Conservation (phyloP, 2,797 vertebrate species). For the Poeciliopsis infans region DNA sequence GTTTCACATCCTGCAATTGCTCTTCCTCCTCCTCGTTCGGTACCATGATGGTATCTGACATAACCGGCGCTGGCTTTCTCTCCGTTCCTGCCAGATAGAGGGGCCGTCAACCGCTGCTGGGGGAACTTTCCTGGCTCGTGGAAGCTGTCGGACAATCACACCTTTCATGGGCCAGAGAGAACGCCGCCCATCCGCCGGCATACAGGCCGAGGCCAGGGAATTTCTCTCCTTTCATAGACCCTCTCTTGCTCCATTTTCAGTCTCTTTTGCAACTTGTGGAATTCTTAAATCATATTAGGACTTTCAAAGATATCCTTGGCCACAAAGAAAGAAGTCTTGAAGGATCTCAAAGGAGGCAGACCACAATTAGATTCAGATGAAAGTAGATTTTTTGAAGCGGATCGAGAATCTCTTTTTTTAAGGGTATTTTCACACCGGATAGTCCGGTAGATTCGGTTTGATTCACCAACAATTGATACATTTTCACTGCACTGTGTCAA, state of each 20-base stretch:
- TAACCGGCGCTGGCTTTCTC: constrained; percentile 57
- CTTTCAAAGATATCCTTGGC: background rate
- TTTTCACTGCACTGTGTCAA: too few relatives aligned
- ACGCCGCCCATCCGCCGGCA: constrained; percentile 71
- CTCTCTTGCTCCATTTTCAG: constrained; percentile 29
- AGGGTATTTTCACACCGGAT: too few relatives aligned
- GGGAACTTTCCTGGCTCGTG: constrained; percentile 85
- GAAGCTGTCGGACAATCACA: constrained; percentile 79
- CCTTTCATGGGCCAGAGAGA: constrained; percentile 83
- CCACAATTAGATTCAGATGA: background rate
- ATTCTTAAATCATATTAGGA: background rate
- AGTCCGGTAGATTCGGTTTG: too few relatives aligned
- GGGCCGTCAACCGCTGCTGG: constrained; percentile 74
- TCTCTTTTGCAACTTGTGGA: constrained; percentile 34
- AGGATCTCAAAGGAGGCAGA: background rate
- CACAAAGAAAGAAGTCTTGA: background rate
- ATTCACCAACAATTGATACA: too few relatives aligned
- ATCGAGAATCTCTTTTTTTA: background rate
- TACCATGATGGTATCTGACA: constrained; percentile 69
- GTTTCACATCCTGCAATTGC: constrained; percentile 27
- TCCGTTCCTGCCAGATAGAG: constrained; percentile 77
- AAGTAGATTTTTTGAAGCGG: background rate
- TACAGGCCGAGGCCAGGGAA: constrained; percentile 59
- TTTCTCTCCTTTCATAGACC: constrained; percentile 62
- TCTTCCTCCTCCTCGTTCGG: background rate